phyloP scores from a whole-genome alignment of 2,888 invertebrate species.

The Melanostoma scalare region DNA sequence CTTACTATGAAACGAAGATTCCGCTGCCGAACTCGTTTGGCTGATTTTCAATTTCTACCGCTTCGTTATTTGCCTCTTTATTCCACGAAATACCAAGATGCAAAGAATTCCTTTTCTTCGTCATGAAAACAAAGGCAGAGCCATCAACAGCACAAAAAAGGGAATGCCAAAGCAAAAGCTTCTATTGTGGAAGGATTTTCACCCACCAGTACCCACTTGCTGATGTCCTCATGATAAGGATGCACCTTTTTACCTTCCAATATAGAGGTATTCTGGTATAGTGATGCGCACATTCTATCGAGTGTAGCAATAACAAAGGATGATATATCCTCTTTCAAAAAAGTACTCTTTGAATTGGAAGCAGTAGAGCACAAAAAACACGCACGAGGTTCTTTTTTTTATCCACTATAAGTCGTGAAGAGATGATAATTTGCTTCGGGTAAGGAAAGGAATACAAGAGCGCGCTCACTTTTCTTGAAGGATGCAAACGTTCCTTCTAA shows the following conservation, averaged over 20 bases:
- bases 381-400: slow-evolving; percentile 14
- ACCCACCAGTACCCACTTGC: slow-evolving; percentile 19
- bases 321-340: slow-evolving; percentile 51
- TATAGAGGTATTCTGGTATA: slow-evolving; percentile 21
- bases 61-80: slow-evolving; percentile 30
- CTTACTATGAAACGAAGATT: slow-evolving; percentile 12
- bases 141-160: slow-evolving; percentile 15
- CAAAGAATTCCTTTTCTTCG: slow-evolving; percentile 38
- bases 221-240: slow-evolving; percentile 35
- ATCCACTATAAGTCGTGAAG: slow-evolving; percentile 32
- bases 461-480: slow-evolving; percentile 7
- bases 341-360: slow-evolving; percentile 40
- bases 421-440: slow-evolving; percentile 63
- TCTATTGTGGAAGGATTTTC: slow-evolving; percentile 39
- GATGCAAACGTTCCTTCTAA: slow-evolving; percentile 30
- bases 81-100: slow-evolving; percentile 40
- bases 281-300: slow-evolving; percentile 36
- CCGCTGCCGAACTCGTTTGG: slow-evolving; percentile 28
- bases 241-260: slow-evolving; percentile 45
- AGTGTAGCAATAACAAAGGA: slow-evolving; percentile 64
- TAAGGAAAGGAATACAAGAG: slow-evolving; percentile 43
- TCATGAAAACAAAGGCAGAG: slow-evolving; percentile 34
- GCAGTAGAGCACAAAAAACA: slow-evolving; percentile 18
- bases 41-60: slow-evolving; percentile 43
- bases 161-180: slow-evolving; percentile 23